phyloP scores from a whole-genome alignment of 2,888 invertebrate genomes.

The Ormia ochracea region DNA sequence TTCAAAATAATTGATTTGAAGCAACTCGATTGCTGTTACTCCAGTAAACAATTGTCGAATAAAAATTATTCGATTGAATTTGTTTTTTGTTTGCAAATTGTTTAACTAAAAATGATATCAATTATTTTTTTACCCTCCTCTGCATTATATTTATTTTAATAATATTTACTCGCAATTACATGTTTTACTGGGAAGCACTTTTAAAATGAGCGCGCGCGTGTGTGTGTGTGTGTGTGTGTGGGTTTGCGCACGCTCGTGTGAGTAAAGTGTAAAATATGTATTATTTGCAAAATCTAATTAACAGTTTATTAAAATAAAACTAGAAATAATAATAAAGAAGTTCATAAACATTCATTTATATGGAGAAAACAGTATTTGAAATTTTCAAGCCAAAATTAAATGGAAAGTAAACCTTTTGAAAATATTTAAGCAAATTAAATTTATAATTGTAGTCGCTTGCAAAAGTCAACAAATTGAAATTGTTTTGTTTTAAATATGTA shows the following conservation, averaged over 20 bases:
- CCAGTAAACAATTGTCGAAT: too few relatives aligned
- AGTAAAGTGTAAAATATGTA: neutral
- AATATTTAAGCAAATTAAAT: conserved; percentile 1
- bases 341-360: neutral
- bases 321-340: neutral
- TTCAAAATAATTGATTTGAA: too few relatives aligned
- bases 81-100: too few relatives aligned
- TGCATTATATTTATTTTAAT: too few relatives aligned
- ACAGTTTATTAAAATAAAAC: conserved; percentile 46
- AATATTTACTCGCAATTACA: too few relatives aligned
- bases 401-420: conserved; percentile 19
- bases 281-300: conserved; percentile 52
- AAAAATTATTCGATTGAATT: too few relatives aligned
- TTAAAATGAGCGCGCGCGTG: neutral
- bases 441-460: neutral
- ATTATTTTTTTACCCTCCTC: too few relatives aligned
- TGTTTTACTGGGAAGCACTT: too few relatives aligned
- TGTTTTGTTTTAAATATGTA: neutral
- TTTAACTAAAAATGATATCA: too few relatives aligned
- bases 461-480: conserved; percentile 16
- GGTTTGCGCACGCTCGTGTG: too few relatives aligned
- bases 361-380: conserved; percentile 1
- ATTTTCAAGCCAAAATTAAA: neutral
- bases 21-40: too few relatives aligned
- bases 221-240: neutral